A percentile compares a stretch with the other conserved stretches of the same genome.
phyloP scores from a whole-genome alignment of 2,888 invertebrate species.

The Alloscopus bannaensis region DNA sequence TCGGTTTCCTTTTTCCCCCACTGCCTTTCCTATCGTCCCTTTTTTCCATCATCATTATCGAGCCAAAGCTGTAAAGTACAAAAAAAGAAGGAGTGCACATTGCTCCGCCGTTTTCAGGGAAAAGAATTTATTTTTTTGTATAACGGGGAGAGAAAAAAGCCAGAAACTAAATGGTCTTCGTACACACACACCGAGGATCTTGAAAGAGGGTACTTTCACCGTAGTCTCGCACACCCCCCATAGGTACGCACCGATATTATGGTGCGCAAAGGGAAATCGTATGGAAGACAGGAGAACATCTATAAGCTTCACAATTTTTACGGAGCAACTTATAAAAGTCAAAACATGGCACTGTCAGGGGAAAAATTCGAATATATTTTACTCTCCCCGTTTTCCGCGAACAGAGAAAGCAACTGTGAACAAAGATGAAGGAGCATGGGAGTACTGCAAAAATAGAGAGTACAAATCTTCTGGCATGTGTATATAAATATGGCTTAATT shows the following conservation, averaged over 20 bases:
- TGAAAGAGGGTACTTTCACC: background rate
- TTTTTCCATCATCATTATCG: slow-evolving; percentile 23
- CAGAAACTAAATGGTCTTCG: background rate
- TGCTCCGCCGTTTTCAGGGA: background rate
- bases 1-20: slow-evolving; percentile 17
- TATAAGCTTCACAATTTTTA: background rate
- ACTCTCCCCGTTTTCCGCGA: background rate
- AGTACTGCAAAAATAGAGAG: slow-evolving; percentile 33
- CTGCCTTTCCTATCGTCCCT: slow-evolving; percentile 12
- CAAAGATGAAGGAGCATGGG: slow-evolving; percentile 16
- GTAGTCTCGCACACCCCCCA: background rate
- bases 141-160: background rate
- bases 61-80: slow-evolving; percentile 20
- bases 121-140: background rate
- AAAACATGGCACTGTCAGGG: background rate
- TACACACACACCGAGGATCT: background rate
- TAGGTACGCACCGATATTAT: background rate
- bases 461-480: slow-evolving; percentile 23
- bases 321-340: background rate
- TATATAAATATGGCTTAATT: slow-evolving; percentile 24
- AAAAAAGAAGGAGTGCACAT: background rate
- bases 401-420: background rate
- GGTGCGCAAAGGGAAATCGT: too few relatives aligned
- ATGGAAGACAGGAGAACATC: too few relatives aligned
- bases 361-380: background rate